phyloP scores from a whole-genome alignment of 2,888 invertebrate genomes.

The Sarcophaga subvicina region DNA sequence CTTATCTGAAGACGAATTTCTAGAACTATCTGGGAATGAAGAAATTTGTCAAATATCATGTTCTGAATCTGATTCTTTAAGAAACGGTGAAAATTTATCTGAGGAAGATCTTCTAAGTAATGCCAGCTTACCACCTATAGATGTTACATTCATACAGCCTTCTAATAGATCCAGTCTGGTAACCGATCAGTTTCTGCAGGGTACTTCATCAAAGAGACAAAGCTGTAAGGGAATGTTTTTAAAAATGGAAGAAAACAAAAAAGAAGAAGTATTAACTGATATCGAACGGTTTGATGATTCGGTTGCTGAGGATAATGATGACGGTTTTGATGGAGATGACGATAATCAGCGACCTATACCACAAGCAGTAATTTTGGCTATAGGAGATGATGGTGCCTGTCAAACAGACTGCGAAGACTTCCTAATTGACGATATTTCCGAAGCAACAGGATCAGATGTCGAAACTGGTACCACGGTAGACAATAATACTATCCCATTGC shows the following conservation, averaged over 20 bases:
- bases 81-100: slow-evolving; percentile 71
- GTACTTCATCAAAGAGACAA: slow-evolving; percentile 36
- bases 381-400: slow-evolving; percentile 76
- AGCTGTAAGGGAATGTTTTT: slow-evolving; percentile 72
- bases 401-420: slow-evolving; percentile 81
- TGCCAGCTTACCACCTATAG: slow-evolving; percentile 74
- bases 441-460: slow-evolving; percentile 49
- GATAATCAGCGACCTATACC: slow-evolving; percentile 78
- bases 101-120: slow-evolving; percentile 72
- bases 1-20: slow-evolving; percentile 78
- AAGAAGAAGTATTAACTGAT: slow-evolving; percentile 82
- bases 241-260: slow-evolving; percentile 68
- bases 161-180: slow-evolving; percentile 54
- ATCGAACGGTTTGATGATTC: slow-evolving; percentile 82
- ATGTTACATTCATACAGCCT: slow-evolving; percentile 76
- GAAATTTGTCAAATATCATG: slow-evolving; percentile 76
- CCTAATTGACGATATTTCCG: slow-evolving; percentile 70
- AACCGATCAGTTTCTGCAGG: neutral
- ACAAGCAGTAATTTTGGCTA: slow-evolving; percentile 76
- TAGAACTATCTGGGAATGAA: slow-evolving; percentile 79
- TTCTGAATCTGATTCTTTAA: slow-evolving; percentile 74
- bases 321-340: slow-evolving; percentile 77
- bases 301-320: slow-evolving; percentile 74
- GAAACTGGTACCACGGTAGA: slow-evolving; percentile 61
- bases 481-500: slow-evolving; percentile 78